phyloP scores from a whole-genome alignment of 2,113 vertebrate genomes.

The Apaloderma vittatum region DNA sequence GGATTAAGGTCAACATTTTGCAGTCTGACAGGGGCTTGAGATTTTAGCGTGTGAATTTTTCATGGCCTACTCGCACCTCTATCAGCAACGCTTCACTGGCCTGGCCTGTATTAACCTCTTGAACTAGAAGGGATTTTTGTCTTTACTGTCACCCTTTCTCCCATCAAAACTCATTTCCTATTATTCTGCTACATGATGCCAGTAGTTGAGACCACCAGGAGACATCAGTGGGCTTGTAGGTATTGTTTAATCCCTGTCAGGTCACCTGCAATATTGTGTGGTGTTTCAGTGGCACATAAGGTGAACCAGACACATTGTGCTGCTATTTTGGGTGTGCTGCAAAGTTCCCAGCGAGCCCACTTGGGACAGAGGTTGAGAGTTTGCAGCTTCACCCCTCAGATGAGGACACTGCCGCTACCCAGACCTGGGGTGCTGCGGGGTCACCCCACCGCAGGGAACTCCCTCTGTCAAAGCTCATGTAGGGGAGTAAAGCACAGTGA shows the following conservation, averaged over 20 bases:
- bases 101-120: slow-evolving; percentile 8
- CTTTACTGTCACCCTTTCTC: background rate
- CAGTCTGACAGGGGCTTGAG: background rate
- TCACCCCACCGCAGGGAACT: background rate
- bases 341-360: background rate
- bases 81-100: background rate
- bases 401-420: background rate
- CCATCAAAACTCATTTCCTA: slow-evolving; percentile 2
- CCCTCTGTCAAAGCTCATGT: background rate
- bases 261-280: rapidly evolving
- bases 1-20: background rate
- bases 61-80: background rate
- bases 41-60: slow-evolving; percentile 11
- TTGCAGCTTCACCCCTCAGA: background rate
- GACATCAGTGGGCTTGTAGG: background rate
- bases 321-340: background rate
- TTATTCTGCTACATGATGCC: background rate
- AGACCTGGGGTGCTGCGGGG: background rate
- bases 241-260: background rate
- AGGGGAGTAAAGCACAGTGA: background rate
- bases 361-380: background rate
- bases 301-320: background rate
- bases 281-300: background rate
- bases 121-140: background rate
- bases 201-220: background rate